A percentile compares a stretch with the other conserved stretches of the same genome.
Conservation (phyloP, 2,888 invertebrate species). For the Oscheius sp. region DNA sequence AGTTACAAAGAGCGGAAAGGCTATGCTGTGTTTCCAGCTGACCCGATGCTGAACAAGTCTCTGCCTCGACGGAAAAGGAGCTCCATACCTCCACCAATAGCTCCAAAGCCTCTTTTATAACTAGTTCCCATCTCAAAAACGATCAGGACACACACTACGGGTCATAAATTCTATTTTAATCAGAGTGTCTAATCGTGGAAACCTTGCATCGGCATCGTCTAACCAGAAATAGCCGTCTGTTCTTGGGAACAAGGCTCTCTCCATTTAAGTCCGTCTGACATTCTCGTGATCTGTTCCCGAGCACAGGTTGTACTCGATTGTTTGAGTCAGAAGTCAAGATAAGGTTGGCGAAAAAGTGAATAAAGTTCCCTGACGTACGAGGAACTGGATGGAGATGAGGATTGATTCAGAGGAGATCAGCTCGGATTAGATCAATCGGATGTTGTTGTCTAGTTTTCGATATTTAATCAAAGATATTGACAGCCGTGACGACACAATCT, state of each 20-base stretch:
- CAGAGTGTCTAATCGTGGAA: too few relatives aligned
- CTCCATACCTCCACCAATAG: slow-evolving; percentile 25
- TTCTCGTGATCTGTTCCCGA: too few relatives aligned
- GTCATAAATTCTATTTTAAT: slow-evolving; percentile 12
- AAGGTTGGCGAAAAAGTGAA: background rate
- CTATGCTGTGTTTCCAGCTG: slow-evolving; percentile 65
- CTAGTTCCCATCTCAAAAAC: slow-evolving; percentile 11
- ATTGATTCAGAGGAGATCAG: too few relatives aligned
- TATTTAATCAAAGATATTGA: background rate
- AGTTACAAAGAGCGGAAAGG: slow-evolving; percentile 56
- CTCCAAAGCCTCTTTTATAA: slow-evolving; percentile 16
- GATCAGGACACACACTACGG: slow-evolving; percentile 24
- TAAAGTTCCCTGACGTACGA: background rate
- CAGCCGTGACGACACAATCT: background rate
- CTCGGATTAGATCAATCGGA: too few relatives aligned
- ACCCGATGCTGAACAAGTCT: slow-evolving; percentile 64
- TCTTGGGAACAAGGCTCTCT: too few relatives aligned
- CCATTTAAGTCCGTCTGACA: too few relatives aligned
- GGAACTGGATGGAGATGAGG: too few relatives aligned
- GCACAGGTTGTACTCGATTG: too few relatives aligned
- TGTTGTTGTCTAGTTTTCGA: background rate
- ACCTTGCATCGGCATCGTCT: too few relatives aligned
- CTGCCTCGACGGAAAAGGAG: slow-evolving; percentile 48
- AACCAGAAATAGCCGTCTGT: too few relatives aligned
- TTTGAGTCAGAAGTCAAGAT: background rate